phyloP scores from a whole-genome alignment of 2,888 invertebrate genomes.

The Athalia cordata region DNA sequence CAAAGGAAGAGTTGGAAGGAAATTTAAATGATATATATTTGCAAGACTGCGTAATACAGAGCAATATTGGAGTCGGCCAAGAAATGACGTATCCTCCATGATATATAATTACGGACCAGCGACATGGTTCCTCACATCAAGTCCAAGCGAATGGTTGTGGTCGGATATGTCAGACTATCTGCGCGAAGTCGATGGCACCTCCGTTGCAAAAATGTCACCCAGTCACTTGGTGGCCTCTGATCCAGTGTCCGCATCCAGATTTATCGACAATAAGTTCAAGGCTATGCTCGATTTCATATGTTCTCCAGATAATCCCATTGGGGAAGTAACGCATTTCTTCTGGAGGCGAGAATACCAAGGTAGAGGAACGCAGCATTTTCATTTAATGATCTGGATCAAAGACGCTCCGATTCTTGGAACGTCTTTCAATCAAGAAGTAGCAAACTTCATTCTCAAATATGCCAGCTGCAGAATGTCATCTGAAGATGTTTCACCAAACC shows the following conservation, averaged over 20 bases:
- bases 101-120: conserved; percentile 42
- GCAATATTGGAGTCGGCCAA: conserved; percentile 51
- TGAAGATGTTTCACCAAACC: too few species aligned
- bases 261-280: conserved; percentile 62
- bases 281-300: conserved; percentile 61
- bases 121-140: too few species aligned
- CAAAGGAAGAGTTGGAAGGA: conserved; percentile 49
- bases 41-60: conserved; percentile 44
- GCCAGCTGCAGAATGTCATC: too few species aligned
- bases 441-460: too few species aligned
- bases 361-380: conserved; percentile 57
- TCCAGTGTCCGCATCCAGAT: conserved; percentile 61
- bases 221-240: conserved; percentile 55
- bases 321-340: conserved; percentile 18
- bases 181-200: too few species aligned
- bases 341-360: conserved; percentile 41
- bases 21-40: conserved; percentile 51
- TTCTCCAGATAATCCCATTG: conserved; percentile 52
- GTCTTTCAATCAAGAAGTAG: conserved; percentile 20
- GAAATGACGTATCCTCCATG: conserved; percentile 54
- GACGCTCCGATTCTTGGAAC: conserved; percentile 55
- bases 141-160: too few species aligned
- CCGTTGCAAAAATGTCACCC: too few species aligned
- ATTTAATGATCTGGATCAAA: conserved; percentile 57
- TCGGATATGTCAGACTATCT: too few species aligned